Evolutionary conservation across 2,888 invertebrate genomes (phyloP), one percentile per base, ranked within the genome.

Genomic region (Schizaphis graminum): DNA sequence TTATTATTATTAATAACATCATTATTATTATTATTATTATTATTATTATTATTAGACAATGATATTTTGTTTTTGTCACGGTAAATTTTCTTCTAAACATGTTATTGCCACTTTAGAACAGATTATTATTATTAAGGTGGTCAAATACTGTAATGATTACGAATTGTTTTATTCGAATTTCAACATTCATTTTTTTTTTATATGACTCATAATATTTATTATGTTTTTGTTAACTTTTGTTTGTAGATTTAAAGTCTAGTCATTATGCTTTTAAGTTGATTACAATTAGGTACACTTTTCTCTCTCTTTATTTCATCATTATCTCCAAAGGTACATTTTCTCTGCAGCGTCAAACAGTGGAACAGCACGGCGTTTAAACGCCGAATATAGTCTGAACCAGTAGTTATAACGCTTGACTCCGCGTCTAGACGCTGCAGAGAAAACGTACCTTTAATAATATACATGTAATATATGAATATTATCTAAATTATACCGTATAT

Each of bases 211-310:
- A 91, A 90, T 61, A 87, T 94, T 67, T 91, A 94, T 94, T 67
- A 94, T 91, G 90, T 94, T 93, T 94, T 94, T 91, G 94, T 94
- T 94, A 91, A 94, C 61, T 86, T 91, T 94, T 94, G 94, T 94
- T 94, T 91, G 90, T 94, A 86, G 26, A 93, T 93, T 90, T 85
- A 93, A 93, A 94, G 94, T 94, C 94, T 94, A 94, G 94, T 94
- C 94, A 94, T 94, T 91, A 94, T 47, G 61, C 94, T 85, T 67
- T 94, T 94, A 94, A 94, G 94, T 94, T 94, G 47, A 94, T 93
- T 56, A 88, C 88, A 77, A 93, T 93, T 90, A 94, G 90, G 86
- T 94, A 94, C 61, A 87, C 61, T 94, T 86, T 93, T 88, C 67
- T 87, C 28, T 94, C 35, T 53, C 67, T 86, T 90, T 86, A 0